Percentiles rank a stretch among this genome's conserved stretches.
phyloP scores from a whole-genome alignment of 2,888 invertebrate genomes.

The Agriopis aurantiaria region DNA sequence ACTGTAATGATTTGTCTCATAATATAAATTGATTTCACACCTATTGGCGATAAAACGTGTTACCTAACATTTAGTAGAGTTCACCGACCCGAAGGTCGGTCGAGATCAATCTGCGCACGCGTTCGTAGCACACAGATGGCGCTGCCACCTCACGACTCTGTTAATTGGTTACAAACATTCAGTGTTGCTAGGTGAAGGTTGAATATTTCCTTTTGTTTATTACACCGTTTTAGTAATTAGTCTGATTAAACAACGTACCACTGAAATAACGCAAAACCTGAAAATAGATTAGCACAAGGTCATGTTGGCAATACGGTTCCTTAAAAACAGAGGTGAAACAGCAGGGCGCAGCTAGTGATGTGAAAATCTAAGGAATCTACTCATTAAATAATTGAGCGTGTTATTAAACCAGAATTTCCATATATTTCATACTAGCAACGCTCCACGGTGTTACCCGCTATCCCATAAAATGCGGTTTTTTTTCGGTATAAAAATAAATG shows the following conservation, averaged over 20 bases:
- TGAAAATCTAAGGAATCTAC: no score
- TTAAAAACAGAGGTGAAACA: background rate
- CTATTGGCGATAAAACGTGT: conserved; percentile 41
- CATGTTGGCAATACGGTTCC: no score
- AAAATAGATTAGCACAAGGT: no score
- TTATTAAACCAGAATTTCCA: no score
- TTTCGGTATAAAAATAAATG: no score
- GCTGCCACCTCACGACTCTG: conserved; percentile 47
- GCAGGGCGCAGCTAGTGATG: no score
- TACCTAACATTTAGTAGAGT: conserved; percentile 59
- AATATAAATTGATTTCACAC: conserved; percentile 42
- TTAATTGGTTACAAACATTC: conserved; percentile 51
- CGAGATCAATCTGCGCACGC: conserved; percentile 61
- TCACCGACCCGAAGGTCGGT: conserved; percentile 66
- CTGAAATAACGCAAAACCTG: no score
- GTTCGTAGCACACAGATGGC: conserved; percentile 57
- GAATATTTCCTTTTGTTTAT: conserved; percentile 3
- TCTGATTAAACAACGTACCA: no score
- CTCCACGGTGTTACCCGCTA: no score
- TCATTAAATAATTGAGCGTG: no score
- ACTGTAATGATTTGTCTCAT: conserved; percentile 20
- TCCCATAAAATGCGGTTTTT: no score
- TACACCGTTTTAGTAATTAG: background rate
- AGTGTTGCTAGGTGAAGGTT: conserved; percentile 20
- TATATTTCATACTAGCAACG: no score